These are phyloP conservation scores for Acanthosoma haemorrhoidale DNA, from an alignment of 2,888 invertebrate species.

Conservation along the genomic window DNA sequence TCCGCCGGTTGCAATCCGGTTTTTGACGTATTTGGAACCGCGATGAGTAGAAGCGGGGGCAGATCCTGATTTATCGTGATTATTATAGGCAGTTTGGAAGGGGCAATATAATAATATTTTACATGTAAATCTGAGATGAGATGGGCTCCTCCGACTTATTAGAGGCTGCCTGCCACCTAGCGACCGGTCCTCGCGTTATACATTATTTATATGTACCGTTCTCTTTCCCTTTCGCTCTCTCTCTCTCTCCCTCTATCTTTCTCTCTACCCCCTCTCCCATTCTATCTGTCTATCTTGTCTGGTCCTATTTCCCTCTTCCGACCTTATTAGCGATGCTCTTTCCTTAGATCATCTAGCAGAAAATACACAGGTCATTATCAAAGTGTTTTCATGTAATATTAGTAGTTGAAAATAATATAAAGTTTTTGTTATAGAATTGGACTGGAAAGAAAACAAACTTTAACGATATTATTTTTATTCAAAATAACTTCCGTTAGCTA, in stretches of 20 bases:
- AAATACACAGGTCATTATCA: too few species aligned
- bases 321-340: too few species aligned
- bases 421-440: too few species aligned
- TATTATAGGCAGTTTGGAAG: background rate
- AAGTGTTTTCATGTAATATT: too few species aligned
- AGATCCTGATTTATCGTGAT: background rate
- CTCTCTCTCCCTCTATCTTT: background rate
- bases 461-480: too few species aligned
- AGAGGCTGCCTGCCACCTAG: background rate
- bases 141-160: background rate
- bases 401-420: too few species aligned
- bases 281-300: too few species aligned
- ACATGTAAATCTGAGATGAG: background rate
- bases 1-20: background rate
- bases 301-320: too few species aligned
- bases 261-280: too few species aligned
- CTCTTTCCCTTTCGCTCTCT: background rate
- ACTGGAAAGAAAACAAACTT: too few species aligned
- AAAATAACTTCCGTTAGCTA: too few species aligned
- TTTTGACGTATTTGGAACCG: background rate
- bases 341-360: too few species aligned
- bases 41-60: background rate
- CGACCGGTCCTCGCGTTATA: background rate
- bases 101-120: background rate
- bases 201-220: background rate